Conservation (phyloP, 2,797 vertebrate genomes). For the Falco cherrug region DNA sequence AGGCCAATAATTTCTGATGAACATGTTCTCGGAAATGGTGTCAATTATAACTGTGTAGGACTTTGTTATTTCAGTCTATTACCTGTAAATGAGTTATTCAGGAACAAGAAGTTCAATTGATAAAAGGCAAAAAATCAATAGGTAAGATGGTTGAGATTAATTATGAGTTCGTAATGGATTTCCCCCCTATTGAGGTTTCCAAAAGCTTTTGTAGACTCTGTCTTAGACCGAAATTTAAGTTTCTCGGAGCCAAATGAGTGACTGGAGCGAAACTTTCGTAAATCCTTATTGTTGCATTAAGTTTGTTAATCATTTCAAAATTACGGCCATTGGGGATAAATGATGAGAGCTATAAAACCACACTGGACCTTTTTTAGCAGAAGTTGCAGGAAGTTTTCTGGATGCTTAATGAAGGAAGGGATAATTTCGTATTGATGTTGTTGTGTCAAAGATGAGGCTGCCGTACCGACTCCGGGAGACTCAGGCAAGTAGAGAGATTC, state of each 20-base stretch:
- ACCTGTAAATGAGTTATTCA: conserved; percentile 54
- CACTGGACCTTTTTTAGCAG: neutral
- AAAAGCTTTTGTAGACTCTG: neutral
- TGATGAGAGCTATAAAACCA: neutral
- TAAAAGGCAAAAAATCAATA: conserved; percentile 56
- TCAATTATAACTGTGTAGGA: conserved; percentile 16
- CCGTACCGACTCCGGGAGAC: neutral
- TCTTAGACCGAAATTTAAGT: neutral
- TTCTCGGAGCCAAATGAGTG: neutral
- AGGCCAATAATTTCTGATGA: conserved; percentile 33
- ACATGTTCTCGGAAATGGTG: neutral
- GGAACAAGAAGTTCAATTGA: conserved; percentile 51
- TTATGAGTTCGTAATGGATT: conserved; percentile 11
- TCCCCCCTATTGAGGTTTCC: neutral
- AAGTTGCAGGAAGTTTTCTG: neutral
- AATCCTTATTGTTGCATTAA: neutral
- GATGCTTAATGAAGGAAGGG: neutral
- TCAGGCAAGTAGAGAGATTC: neutral
- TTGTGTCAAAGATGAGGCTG: neutral
- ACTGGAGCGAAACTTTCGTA: neutral
- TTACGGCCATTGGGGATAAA: neutral
- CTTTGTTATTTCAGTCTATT: conserved; percentile 36
- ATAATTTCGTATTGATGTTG: neutral
- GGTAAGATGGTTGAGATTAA: conserved; percentile 47
- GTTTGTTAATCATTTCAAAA: neutral